Conservation (phyloP, 2,888 invertebrate genomes). For the Patella depressa region DNA sequence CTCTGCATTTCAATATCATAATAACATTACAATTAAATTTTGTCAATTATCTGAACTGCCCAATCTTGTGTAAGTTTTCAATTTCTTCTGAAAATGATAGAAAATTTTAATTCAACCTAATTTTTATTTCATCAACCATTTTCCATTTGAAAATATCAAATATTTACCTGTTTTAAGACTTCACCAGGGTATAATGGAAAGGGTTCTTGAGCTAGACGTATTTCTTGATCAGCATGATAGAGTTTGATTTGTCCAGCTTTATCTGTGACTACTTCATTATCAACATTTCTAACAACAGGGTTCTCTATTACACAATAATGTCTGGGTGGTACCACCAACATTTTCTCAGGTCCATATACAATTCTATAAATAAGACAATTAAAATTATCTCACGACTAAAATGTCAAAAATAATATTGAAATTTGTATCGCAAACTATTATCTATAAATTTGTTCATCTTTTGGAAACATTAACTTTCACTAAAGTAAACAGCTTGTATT, state of each 20-base stretch:
- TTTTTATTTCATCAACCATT: too few relatives aligned
- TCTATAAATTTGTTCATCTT: neutral
- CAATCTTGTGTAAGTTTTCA: too few relatives aligned
- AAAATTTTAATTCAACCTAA: too few relatives aligned
- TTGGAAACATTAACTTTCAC: neutral
- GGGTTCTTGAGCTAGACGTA: constrained; percentile 73
- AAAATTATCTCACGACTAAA: neutral
- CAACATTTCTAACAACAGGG: constrained; percentile 70
- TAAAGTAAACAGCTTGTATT: neutral
- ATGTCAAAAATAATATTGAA: neutral
- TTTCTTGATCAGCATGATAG: constrained; percentile 73
- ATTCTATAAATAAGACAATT: constrained; percentile 60
- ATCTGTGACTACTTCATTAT: constrained; percentile 67
- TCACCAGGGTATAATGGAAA: constrained; percentile 74
- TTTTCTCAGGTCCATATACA: constrained; percentile 71
- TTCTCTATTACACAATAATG: constrained; percentile 74
- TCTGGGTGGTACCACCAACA: constrained; percentile 73
- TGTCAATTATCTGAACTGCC: too few relatives aligned
- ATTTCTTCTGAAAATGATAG: too few relatives aligned
- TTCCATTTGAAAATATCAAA: too few relatives aligned
- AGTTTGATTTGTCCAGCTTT: constrained; percentile 71
- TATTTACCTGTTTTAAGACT: constrained; percentile 57
- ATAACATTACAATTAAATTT: too few relatives aligned
- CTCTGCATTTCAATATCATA: too few relatives aligned
- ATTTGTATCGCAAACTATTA: neutral